These are phyloP conservation scores for Drosophila aldrichi DNA, from an alignment of 2,888 invertebrate genomes.

Conservation along the genomic window DNA sequence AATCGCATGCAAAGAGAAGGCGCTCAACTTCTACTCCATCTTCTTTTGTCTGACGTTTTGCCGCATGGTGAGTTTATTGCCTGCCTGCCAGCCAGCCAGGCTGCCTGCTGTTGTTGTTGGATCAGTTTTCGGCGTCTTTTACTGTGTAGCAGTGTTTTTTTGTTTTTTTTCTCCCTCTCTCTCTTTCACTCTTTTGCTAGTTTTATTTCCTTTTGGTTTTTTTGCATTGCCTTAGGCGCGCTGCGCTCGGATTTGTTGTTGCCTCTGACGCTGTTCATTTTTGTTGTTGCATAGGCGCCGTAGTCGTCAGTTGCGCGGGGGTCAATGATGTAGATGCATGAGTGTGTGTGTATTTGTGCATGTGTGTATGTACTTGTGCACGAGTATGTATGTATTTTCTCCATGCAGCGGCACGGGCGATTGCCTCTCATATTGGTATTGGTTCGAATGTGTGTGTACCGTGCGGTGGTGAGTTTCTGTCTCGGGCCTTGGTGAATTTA, in stretches of 20 bases:
- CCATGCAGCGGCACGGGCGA: slow-evolving; percentile 71
- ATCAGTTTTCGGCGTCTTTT: slow-evolving; percentile 67
- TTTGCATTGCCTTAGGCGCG: slow-evolving; percentile 33
- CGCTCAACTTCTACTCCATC: slow-evolving; percentile 77
- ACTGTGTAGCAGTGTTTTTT: slow-evolving; percentile 36
- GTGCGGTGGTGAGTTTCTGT: slow-evolving; percentile 50
- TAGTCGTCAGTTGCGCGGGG: slow-evolving; percentile 34
- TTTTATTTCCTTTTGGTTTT: slow-evolving; percentile 24
- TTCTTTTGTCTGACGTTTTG: slow-evolving; percentile 80
- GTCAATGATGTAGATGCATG: slow-evolving; percentile 41
- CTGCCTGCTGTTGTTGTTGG: slow-evolving; percentile 60
- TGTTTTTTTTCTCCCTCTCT: slow-evolving; percentile 15
- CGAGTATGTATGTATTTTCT: slow-evolving; percentile 52
- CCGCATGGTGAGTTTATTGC: slow-evolving; percentile 77
- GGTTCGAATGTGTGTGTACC: slow-evolving; percentile 32
- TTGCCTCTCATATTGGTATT: slow-evolving; percentile 49
- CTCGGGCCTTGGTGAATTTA: slow-evolving; percentile 50
- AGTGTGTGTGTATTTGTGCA: slow-evolving; percentile 27
- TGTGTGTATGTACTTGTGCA: slow-evolving; percentile 46
- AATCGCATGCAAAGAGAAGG: slow-evolving; percentile 74
- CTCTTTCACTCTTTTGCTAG: slow-evolving; percentile 14
- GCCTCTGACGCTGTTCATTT: slow-evolving; percentile 26
- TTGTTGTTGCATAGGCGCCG: slow-evolving; percentile 42
- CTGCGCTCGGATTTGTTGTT: slow-evolving; percentile 46
- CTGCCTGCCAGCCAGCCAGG: slow-evolving; percentile 32